Conservation (phyloP, 2,797 vertebrate genomes). For the Cryptoblepharus egeriae region DNA sequence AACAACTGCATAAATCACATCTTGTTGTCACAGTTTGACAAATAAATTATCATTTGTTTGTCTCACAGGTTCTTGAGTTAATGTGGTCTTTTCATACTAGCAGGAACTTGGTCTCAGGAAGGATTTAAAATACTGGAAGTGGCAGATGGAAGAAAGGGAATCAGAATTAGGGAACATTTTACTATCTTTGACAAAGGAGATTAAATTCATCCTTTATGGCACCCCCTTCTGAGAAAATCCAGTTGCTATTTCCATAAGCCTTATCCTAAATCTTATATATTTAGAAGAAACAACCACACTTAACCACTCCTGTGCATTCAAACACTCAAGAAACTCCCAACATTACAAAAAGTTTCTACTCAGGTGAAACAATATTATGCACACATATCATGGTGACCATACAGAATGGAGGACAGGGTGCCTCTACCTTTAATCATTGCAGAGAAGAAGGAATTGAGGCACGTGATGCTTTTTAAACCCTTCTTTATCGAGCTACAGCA, state of each 20-base stretch:
- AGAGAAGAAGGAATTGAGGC: too few species aligned
- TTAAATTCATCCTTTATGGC: neutral
- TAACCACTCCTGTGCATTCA: neutral
- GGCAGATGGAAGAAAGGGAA: conserved; percentile 19
- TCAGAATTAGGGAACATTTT: conserved; percentile 14
- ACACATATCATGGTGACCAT: too few species aligned
- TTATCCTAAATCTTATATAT: neutral
- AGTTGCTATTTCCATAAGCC: neutral
- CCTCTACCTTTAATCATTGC: too few species aligned
- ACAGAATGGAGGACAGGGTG: too few species aligned
- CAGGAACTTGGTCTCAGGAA: conserved; percentile 4
- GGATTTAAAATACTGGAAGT: conserved; percentile 11
- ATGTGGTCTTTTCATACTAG: neutral
- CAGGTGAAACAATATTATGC: neutral
- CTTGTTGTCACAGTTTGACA: conserved; percentile 20
- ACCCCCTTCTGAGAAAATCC: neutral
- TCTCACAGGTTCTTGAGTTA: conserved; percentile 16
- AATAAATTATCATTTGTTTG: conserved; percentile 17
- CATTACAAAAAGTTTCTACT: neutral
- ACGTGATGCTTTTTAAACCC: too few species aligned
- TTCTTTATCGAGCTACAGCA: too few species aligned
- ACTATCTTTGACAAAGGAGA: neutral
- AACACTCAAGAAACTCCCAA: neutral
- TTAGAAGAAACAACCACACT: neutral
- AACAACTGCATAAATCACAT: neutral